phyloP scores from a whole-genome alignment of 2,888 invertebrate species.

The Chloroclystis v-ata region DNA sequence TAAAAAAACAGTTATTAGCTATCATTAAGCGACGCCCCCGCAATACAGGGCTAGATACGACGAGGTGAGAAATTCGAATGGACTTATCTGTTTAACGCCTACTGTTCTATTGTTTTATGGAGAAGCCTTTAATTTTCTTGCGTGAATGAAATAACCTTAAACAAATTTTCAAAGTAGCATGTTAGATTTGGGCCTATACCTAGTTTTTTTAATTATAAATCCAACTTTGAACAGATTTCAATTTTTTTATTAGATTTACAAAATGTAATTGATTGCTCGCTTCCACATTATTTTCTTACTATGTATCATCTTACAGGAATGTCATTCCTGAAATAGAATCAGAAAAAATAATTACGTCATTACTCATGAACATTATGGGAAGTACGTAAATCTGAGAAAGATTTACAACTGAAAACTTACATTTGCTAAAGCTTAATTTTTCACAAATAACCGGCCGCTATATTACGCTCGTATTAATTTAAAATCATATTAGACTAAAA shows the following conservation, averaged over 20 bases:
- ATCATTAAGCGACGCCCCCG: slow-evolving; percentile 73
- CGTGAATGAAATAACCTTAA: too few species aligned
- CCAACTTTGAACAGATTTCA: too few species aligned
- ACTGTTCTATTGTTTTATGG: slow-evolving; percentile 1
- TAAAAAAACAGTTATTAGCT: slow-evolving; percentile 77
- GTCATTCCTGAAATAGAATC: slow-evolving; percentile 11
- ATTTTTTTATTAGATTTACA: too few species aligned
- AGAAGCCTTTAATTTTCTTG: slow-evolving; percentile 5
- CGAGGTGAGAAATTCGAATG: slow-evolving; percentile 63
- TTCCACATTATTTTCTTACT: not conserved
- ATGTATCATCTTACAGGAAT: not conserved
- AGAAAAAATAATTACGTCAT: slow-evolving; percentile 24
- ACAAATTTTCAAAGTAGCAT: too few species aligned
- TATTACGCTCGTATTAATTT: not conserved
- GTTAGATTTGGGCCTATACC: too few species aligned
- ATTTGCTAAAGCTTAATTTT: slow-evolving; percentile 1
- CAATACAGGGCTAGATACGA: slow-evolving; percentile 67
- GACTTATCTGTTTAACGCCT: slow-evolving; percentile 48
- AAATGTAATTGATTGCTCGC: too few species aligned
- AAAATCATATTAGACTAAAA: too few species aligned
- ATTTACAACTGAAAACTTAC: slow-evolving; percentile 27
- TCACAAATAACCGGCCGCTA: not conserved
- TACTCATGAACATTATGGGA: slow-evolving; percentile 27
- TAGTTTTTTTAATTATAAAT: too few species aligned
- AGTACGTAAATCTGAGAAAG: slow-evolving; percentile 29